Percentiles rank a stretch among this genome's conserved stretches.
Evolutionary conservation across 2,113 vertebrate genomes (phyloP).

Genomic region (Garra rufa): DNA sequence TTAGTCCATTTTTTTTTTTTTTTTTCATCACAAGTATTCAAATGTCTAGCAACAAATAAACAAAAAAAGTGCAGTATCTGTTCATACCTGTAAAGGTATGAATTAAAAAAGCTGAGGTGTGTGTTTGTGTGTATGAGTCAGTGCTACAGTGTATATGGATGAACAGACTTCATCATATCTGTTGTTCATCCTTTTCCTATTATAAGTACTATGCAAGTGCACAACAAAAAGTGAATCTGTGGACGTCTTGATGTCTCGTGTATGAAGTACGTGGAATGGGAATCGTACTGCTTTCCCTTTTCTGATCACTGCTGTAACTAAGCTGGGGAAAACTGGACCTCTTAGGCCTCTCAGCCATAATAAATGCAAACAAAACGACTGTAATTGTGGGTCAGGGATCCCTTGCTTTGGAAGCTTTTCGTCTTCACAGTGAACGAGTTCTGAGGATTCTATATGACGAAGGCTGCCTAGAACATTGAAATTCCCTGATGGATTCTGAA

Average conservation of each 20-base stretch:
- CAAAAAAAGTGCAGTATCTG: slow-evolving; percentile 76
- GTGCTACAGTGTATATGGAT: slow-evolving; percentile 46
- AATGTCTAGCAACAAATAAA: slow-evolving; percentile 68
- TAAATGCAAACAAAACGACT: slow-evolving; percentile 48
- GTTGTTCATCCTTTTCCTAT: slow-evolving; percentile 63
- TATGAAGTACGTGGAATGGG: slow-evolving; percentile 68
- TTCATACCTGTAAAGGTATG: slow-evolving; percentile 69
- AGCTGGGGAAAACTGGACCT: slow-evolving; percentile 40
- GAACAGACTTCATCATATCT: slow-evolving; percentile 45
- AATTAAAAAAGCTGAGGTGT: slow-evolving; percentile 51
- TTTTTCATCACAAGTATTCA: slow-evolving; percentile 70
- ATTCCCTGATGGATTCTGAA: slow-evolving; percentile 8
- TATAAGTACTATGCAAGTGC: slow-evolving; percentile 85
- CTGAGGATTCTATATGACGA: neutral
- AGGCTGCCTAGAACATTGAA: slow-evolving; percentile 19
- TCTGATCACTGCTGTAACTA: slow-evolving; percentile 50
- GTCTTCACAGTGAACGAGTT: slow-evolving; percentile 2
- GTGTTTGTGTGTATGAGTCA: slow-evolving; percentile 33
- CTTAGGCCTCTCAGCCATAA: slow-evolving; percentile 40
- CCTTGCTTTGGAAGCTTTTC: slow-evolving; percentile 31
- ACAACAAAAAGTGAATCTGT: slow-evolving; percentile 74
- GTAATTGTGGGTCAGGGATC: slow-evolving; percentile 28
- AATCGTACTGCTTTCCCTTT: slow-evolving; percentile 41
- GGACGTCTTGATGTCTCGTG: slow-evolving; percentile 72
- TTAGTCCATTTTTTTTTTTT: slow-evolving; percentile 31